Conservation (phyloP, 2,888 invertebrate species). For the Bimastos eiseni region DNA sequence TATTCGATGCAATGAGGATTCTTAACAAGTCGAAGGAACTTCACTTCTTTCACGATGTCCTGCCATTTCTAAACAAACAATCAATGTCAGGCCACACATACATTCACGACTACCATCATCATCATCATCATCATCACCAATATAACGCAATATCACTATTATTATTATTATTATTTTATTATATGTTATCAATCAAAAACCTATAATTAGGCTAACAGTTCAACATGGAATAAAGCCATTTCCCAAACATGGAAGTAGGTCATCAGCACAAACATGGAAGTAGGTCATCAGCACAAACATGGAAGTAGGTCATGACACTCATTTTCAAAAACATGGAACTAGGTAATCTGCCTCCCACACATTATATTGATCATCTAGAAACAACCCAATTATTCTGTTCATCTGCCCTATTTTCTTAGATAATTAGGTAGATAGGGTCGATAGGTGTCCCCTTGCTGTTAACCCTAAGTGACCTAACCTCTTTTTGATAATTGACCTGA, state of each 20-base stretch:
- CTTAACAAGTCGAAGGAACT: constrained; percentile 89
- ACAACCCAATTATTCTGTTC: too few relatives aligned
- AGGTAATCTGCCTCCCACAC: too few relatives aligned
- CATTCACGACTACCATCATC: neutral
- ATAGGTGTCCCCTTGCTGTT: neutral
- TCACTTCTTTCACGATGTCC: constrained; percentile 97
- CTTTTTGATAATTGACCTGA: too few relatives aligned
- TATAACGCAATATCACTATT: too few relatives aligned
- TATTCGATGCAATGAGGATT: constrained; percentile 98
- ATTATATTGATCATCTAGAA: too few relatives aligned
- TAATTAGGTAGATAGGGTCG: neutral
- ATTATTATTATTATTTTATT: too few relatives aligned
- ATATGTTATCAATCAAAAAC: neutral
- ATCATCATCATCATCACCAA: too few relatives aligned
- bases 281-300: neutral
- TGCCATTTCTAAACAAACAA: constrained; percentile 92
- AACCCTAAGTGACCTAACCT: constrained; percentile 56
- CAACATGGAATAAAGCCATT: neutral
- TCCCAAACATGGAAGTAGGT: neutral
- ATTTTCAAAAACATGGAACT: neutral
- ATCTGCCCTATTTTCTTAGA: too few relatives aligned
- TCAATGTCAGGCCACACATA: too few relatives aligned
- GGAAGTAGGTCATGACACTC: too few relatives aligned
- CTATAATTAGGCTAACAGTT: neutral
- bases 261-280: neutral